phyloP scores from a whole-genome alignment of 2,113 vertebrate species.

The Tachysurus vachellii region DNA sequence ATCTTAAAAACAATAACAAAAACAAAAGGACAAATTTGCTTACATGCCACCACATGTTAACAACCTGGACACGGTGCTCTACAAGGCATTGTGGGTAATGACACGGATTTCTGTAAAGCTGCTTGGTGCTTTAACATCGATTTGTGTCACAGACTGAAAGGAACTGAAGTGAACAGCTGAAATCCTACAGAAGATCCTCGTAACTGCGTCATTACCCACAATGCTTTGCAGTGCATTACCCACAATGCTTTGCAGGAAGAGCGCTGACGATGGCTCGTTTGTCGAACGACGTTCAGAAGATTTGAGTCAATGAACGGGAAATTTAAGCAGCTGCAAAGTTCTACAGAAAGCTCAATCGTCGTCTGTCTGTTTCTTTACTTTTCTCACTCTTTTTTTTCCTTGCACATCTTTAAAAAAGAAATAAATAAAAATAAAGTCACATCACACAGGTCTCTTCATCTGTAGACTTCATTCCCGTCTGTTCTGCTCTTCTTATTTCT shows the following conservation, averaged over 20 bases:
- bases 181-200: neutral
- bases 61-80: neutral
- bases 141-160: neutral
- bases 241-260: constrained; percentile 1
- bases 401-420: too few species aligned
- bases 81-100: constrained; percentile 8
- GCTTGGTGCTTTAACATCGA: neutral
- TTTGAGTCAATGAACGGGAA: neutral
- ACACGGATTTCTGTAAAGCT: neutral
- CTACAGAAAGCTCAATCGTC: neutral
- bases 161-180: neutral
- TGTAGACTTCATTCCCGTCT: too few species aligned
- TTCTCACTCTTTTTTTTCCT: neutral
- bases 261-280: neutral
- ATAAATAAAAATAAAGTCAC: too few species aligned
- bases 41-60: neutral
- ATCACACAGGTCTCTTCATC: too few species aligned
- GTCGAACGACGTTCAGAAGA: neutral
- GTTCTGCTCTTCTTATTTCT: too few species aligned
- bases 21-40: neutral
- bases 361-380: neutral
- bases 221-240: constrained; percentile 16
- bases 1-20: too few species aligned
- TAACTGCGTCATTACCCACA: neutral
- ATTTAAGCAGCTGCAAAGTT: neutral